Evolutionary conservation across 2,113 vertebrate genomes (phyloP).

Genomic region (Leptocoma aspasia): DNA sequence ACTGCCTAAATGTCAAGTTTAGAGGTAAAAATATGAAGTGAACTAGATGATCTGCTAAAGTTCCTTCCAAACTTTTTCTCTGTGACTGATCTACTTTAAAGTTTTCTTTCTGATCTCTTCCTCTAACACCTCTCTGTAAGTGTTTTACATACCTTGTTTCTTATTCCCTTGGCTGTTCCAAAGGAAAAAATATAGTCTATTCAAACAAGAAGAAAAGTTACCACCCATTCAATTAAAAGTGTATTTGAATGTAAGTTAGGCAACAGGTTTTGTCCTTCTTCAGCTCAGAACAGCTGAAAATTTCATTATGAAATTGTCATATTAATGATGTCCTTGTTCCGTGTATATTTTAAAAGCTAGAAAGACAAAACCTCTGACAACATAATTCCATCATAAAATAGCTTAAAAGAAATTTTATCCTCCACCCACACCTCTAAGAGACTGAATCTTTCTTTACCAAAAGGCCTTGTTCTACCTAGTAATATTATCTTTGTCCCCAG

Average conservation of each 20-base stretch:
- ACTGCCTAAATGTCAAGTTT: neutral
- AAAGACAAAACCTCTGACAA: neutral
- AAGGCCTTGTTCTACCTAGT: conserved; percentile 32
- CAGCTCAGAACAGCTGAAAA: neutral
- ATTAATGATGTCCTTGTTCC: neutral
- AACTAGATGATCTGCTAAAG: neutral
- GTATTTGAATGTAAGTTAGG: neutral
- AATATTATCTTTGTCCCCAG: conserved; percentile 58
- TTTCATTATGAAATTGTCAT: conserved; percentile 6
- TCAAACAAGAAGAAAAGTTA: neutral
- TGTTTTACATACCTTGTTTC: neutral
- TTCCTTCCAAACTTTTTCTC: neutral
- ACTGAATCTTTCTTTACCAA: conserved; percentile 36
- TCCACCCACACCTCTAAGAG: conserved; percentile 6
- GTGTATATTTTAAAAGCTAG: neutral
- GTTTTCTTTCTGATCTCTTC: neutral
- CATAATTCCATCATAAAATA: neutral
- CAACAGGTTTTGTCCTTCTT: neutral
- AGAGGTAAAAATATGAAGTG: neutral
- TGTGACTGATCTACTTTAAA: neutral
- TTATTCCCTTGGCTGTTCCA: neutral
- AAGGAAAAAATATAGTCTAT: neutral
- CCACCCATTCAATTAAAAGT: neutral
- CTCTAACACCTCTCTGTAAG: neutral
- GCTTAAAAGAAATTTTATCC: conserved; percentile 22